Evolutionary conservation across 2,888 invertebrate species (phyloP).

Genomic region (Standfussiana lucernea): DNA sequence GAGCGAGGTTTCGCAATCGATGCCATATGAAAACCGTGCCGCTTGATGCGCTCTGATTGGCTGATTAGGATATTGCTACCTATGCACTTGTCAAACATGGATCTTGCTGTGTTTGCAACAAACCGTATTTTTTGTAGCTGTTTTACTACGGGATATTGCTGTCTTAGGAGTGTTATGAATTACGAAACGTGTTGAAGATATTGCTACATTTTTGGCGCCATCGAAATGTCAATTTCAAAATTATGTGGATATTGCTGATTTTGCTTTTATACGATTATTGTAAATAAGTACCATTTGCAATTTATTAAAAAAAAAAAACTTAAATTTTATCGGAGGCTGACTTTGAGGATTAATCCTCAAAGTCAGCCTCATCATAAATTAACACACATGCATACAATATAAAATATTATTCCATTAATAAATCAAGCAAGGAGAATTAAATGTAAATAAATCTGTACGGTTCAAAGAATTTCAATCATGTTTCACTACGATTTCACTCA

Average conservation of each 20-base stretch:
- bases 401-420: no score
- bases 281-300: no score
- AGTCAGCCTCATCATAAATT: no score
- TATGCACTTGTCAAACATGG: slow-evolving; percentile 33
- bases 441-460: not conserved
- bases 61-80: slow-evolving; percentile 36
- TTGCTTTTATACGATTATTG: slow-evolving; percentile 15
- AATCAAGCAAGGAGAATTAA: no score
- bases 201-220: not conserved
- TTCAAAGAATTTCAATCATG: not conserved
- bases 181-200: slow-evolving; percentile 11
- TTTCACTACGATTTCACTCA: not conserved
- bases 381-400: no score
- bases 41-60: slow-evolving; percentile 43
- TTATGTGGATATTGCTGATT: slow-evolving; percentile 11
- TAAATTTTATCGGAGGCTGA: no score
- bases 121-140: slow-evolving; percentile 29
- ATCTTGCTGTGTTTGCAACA: slow-evolving; percentile 37
- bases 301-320: no score
- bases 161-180: slow-evolving; percentile 24
- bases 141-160: slow-evolving; percentile 39
- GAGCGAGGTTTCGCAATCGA: not conserved
- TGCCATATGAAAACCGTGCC: not conserved
- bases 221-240: slow-evolving; percentile 8
- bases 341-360: no score